These are phyloP conservation scores for Amazona finschi DNA, from an alignment of 2,797 vertebrate species.

Conservation along the genomic window DNA sequence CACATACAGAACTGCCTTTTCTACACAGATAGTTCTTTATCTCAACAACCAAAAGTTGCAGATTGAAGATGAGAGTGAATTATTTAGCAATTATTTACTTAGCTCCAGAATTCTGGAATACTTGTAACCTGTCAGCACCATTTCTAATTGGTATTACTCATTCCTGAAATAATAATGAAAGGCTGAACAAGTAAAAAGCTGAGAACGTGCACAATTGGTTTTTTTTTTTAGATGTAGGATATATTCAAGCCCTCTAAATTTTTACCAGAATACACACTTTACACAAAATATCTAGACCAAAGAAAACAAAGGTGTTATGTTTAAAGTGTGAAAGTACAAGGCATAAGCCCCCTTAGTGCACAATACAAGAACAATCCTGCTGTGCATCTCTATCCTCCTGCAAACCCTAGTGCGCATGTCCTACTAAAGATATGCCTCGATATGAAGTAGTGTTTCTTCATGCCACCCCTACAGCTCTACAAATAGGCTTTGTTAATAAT, in stretches of 20 bases:
- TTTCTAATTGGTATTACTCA: background rate
- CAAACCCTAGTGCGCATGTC: background rate
- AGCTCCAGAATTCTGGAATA: background rate
- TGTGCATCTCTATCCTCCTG: background rate
- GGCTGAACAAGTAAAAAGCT: background rate
- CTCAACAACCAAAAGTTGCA: background rate
- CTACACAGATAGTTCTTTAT: background rate
- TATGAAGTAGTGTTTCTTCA: background rate
- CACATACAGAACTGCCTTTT: background rate
- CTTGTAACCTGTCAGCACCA: background rate
- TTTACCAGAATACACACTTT: background rate
- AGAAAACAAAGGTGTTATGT: background rate
- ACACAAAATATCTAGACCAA: background rate
- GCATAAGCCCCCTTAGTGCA: background rate
- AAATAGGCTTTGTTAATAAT: background rate
- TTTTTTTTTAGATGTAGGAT: background rate
- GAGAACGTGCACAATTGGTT: background rate
- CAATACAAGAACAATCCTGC: background rate
- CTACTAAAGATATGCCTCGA: background rate
- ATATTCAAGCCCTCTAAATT: background rate
- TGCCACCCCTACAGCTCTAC: background rate
- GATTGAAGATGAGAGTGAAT: background rate
- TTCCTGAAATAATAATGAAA: background rate
- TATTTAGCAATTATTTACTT: background rate
- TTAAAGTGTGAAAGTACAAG: background rate